These are phyloP conservation scores for Notarius quadriscutis DNA, from an alignment of 2,113 vertebrate genomes.

Conservation along the genomic window DNA sequence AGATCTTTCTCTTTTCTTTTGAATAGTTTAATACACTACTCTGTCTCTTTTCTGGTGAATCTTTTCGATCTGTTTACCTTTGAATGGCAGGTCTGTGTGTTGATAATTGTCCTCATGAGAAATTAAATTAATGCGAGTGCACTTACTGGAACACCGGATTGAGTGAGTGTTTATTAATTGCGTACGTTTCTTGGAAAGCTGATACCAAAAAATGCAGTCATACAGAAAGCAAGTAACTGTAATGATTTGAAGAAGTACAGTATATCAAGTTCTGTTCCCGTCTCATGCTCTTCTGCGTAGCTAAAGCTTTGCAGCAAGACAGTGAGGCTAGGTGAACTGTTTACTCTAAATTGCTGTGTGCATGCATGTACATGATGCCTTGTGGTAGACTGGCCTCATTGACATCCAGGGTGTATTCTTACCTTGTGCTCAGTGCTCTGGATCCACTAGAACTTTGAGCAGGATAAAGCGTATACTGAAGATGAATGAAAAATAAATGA, in stretches of 20 bases:
- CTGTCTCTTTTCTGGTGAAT: conserved; percentile 36
- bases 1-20: neutral
- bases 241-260: neutral
- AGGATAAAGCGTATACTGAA: neutral
- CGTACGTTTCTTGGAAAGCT: neutral
- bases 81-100: neutral
- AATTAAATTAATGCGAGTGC: neutral
- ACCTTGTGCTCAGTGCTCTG: neutral
- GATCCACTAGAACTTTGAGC: neutral
- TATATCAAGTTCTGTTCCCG: no score
- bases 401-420: neutral
- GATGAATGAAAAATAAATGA: neutral
- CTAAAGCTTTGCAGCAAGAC: no score
- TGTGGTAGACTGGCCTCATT: neutral
- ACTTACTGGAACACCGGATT: neutral
- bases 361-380: neutral
- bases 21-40: conserved; percentile 18
- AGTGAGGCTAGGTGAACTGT: no score
- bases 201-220: neutral
- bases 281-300: no score
- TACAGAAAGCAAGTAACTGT: no score
- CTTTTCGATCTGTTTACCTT: conserved; percentile 13
- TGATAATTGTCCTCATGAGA: neutral
- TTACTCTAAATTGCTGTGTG: neutral
- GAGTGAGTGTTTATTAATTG: neutral